Conservation (phyloP, 2,888 invertebrate species). For the Chymomyza procnemis region DNA sequence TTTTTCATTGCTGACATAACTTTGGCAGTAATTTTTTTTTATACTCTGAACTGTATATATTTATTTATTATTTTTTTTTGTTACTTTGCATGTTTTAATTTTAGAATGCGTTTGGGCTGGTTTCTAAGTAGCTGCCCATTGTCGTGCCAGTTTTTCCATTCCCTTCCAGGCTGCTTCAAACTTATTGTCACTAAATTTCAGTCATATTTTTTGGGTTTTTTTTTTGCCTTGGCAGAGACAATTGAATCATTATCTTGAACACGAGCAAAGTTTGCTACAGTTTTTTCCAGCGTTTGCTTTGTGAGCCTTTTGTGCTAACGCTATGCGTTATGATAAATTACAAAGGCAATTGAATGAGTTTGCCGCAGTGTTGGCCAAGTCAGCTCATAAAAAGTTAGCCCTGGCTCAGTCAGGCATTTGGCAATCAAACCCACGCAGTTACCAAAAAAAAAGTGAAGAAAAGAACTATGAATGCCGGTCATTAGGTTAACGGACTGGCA, state of each 20-base stretch:
- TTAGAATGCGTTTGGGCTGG: slow-evolving; percentile 31
- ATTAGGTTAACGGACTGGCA: slow-evolving; percentile 67
- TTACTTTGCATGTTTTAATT: slow-evolving; percentile 47
- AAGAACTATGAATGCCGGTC: slow-evolving; percentile 60
- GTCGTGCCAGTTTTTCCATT: slow-evolving; percentile 21
- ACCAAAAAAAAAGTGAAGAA: slow-evolving; percentile 20
- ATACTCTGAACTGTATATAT: not conserved
- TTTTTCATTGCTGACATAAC: slow-evolving; percentile 69
- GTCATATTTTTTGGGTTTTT: slow-evolving; percentile 24
- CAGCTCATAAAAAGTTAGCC: not conserved
- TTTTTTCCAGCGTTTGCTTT: slow-evolving; percentile 1
- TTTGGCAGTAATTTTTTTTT: slow-evolving; percentile 9
- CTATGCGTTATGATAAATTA: slow-evolving; percentile 56
- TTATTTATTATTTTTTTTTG: slow-evolving; percentile 21
- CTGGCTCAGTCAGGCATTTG: slow-evolving; percentile 14
- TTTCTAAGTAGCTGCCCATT: not conserved
- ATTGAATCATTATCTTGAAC: slow-evolving; percentile 53
- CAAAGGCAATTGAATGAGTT: slow-evolving; percentile 19
- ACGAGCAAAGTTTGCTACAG: not conserved
- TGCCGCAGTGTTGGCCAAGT: not conserved
- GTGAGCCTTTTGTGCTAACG: not conserved
- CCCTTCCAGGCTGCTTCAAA: not conserved
- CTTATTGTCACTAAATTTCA: slow-evolving; percentile 32
- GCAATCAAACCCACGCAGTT: slow-evolving; percentile 26
- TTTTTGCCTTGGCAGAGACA: slow-evolving; percentile 28